These are phyloP conservation scores for Tetramorium simillimum DNA, from an alignment of 1,140 invertebrate species.

Conservation along the genomic window DNA sequence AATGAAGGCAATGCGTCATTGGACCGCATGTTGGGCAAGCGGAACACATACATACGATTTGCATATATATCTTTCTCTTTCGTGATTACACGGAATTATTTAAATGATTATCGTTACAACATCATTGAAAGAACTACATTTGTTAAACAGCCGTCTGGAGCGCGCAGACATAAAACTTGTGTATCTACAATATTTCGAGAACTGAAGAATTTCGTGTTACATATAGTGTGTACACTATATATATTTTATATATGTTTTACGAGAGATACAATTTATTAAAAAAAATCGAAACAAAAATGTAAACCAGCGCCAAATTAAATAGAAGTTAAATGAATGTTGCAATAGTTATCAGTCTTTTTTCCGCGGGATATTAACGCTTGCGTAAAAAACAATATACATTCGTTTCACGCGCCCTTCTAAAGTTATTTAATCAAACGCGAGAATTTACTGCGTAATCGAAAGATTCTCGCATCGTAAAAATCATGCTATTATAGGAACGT, in stretches of 20 bases:
- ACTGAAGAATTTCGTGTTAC: not conserved
- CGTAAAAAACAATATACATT: not conserved
- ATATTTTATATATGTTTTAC: slow-evolving; percentile 11
- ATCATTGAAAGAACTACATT: not conserved
- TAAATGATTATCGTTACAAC: slow-evolving; percentile 1
- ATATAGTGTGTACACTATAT: not conserved
- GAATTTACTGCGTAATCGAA: slow-evolving; percentile 24
- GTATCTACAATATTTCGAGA: not conserved
- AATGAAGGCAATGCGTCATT: not conserved
- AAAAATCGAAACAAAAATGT: not conserved
- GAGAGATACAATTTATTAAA: not conserved
- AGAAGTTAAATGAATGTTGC: not conserved
- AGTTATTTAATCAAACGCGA: slow-evolving; percentile 27
- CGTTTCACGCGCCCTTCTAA: not conserved
- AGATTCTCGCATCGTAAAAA: slow-evolving; percentile 32
- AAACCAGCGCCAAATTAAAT: not conserved
- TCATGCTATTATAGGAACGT: not conserved
- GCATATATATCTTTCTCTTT: not conserved
- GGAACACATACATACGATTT: not conserved
- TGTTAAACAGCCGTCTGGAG: not conserved
- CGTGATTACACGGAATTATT: not conserved
- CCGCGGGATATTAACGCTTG: not conserved
- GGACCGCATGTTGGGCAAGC: too few relatives aligned
- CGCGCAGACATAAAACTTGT: not conserved
- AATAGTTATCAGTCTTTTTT: not conserved